phyloP scores from a whole-genome alignment of 2,113 vertebrate species.

The Andinoacara biseriatus region DNA sequence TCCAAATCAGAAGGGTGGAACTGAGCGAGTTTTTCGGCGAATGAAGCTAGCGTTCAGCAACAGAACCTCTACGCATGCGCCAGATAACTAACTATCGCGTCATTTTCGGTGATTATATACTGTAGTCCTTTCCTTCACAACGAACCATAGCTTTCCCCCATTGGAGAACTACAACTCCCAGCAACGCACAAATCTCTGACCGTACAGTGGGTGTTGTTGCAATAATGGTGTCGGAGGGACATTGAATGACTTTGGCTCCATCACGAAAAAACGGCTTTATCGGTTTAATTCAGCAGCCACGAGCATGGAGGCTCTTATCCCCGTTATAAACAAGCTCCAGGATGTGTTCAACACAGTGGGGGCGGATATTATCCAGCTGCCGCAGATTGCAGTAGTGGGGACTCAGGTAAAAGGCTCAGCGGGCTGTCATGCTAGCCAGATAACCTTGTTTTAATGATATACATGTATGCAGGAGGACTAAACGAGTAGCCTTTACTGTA shows the following conservation, averaged over 20 bases:
- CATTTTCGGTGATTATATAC: accelerated
- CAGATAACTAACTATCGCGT: slow-evolving; percentile 11
- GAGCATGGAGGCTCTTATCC: slow-evolving; percentile 95
- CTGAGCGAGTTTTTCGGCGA: not conserved
- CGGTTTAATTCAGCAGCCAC: not conserved
- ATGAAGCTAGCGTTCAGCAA: slow-evolving; percentile 12
- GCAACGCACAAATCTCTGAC: not conserved
- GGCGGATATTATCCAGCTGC: slow-evolving; percentile 94
- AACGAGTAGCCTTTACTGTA: not conserved
- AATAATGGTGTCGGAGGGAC: slow-evolving; percentile 80
- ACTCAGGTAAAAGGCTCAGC: slow-evolving; percentile 87
- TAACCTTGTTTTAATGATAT: slow-evolving; percentile 5
- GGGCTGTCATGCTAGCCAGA: slow-evolving; percentile 36
- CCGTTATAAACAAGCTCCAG: slow-evolving; percentile 97
- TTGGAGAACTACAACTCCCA: slow-evolving; percentile 74
- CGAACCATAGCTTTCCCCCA: accelerated
- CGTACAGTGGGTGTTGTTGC: slow-evolving; percentile 61
- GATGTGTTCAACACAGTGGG: slow-evolving; percentile 99
- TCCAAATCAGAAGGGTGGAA: not conserved
- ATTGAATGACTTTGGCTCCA: slow-evolving; percentile 85
- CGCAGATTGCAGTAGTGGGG: slow-evolving; percentile 97
- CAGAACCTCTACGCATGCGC: slow-evolving; percentile 34
- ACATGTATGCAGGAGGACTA: not conserved
- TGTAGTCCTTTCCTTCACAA: slow-evolving; percentile 46
- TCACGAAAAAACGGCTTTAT: slow-evolving; percentile 55